Conservation (phyloP, 2,113 vertebrate species). For the Gulo gulo region DNA sequence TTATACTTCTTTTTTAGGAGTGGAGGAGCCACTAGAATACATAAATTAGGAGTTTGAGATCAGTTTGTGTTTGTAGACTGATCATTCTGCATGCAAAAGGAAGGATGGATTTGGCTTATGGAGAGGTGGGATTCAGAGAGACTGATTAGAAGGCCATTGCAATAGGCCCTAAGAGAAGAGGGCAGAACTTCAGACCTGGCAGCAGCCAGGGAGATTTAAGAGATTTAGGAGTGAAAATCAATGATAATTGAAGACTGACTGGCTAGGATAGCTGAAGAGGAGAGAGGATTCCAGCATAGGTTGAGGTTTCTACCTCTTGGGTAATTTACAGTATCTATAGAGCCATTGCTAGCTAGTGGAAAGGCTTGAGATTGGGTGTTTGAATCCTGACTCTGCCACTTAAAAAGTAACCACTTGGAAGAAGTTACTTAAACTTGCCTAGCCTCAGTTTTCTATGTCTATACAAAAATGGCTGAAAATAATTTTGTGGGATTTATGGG, state of each 20-base stretch:
- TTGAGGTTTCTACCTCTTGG: not conserved
- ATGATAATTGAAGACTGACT: conserved; percentile 11
- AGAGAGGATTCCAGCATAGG: not conserved
- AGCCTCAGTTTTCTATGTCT: not conserved
- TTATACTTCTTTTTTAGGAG: not conserved
- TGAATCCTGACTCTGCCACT: not conserved
- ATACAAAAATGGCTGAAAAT: not conserved
- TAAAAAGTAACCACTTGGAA: not conserved
- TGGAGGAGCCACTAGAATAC: not conserved
- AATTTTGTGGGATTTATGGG: not conserved
- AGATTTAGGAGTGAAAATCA: conserved; percentile 34
- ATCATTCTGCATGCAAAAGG: not conserved
- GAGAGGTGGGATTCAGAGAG: not conserved
- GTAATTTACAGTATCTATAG: not conserved
- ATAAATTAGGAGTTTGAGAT: not conserved
- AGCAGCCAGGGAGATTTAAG: not conserved
- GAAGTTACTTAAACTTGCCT: not conserved
- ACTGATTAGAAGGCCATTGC: not conserved
- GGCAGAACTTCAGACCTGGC: not conserved
- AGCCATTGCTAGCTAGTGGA: not conserved
- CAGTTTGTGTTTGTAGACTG: not conserved
- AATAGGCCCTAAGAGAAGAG: not conserved
- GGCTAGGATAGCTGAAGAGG: not conserved
- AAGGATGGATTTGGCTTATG: not conserved
- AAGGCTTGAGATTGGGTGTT: not conserved